Evolutionary conservation across 2,797 vertebrate genomes (phyloP).

Genomic region (Rhinichthys osculus): DNA sequence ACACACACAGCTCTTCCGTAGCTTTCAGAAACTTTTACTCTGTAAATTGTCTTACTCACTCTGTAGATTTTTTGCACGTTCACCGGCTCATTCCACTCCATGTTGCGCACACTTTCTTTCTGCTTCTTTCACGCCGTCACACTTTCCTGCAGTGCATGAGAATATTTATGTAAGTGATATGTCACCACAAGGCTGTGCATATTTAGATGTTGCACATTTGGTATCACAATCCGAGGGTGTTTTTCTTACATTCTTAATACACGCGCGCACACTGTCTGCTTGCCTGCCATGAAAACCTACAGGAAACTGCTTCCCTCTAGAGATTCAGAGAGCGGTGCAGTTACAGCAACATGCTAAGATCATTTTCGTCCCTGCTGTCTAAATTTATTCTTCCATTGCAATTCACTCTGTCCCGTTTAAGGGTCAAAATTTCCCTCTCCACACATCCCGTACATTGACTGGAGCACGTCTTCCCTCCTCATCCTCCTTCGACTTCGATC

Average conservation of each 20-base stretch:
- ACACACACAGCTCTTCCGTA: not conserved
- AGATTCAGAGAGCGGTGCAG: constrained; percentile 14
- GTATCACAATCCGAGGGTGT: constrained; percentile 26
- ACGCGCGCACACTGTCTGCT: not conserved
- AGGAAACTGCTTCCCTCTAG: constrained; percentile 23
- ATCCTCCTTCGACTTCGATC: constrained; percentile 61
- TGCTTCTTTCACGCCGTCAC: constrained; percentile 18
- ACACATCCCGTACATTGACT: constrained; percentile 52
- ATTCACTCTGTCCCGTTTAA: constrained; percentile 37
- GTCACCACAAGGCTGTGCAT: constrained; percentile 23
- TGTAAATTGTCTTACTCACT: constrained; percentile 17
- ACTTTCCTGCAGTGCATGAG: not conserved
- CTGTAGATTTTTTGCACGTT: constrained; percentile 19
- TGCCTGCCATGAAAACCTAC: not conserved
- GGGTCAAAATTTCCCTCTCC: constrained; percentile 40
- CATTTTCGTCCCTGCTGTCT: constrained; percentile 31
- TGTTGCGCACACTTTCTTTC: constrained; percentile 45
- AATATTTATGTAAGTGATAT: constrained; percentile 47
- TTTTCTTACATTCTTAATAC: constrained; percentile 28
- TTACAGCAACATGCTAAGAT: constrained; percentile 36
- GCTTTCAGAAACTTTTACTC: constrained; percentile 28
- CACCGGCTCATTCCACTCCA: not conserved
- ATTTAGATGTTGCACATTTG: constrained; percentile 46
- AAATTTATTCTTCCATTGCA: constrained; percentile 42
- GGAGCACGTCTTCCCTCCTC: constrained; percentile 49